Conservation (phyloP, 2,113 vertebrate genomes). For the Zosterops japonicus region DNA sequence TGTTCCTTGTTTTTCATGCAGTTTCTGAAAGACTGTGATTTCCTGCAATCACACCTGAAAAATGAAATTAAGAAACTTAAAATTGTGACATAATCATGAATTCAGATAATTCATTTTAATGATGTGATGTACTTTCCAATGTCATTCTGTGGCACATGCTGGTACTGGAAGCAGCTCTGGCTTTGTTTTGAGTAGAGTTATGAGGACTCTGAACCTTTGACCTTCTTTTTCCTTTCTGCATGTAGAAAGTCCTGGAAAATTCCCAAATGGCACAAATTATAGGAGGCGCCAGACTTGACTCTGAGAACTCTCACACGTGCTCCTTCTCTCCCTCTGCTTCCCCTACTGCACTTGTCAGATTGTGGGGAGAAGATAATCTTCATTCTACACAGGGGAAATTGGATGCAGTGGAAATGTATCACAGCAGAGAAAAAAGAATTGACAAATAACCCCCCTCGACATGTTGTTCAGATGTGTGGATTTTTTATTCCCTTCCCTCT, state of each 20-base stretch:
- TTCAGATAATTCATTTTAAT: neutral
- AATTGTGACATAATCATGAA: neutral
- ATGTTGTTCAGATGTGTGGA: neutral
- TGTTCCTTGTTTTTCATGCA: neutral
- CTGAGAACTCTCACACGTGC: rapidly evolving
- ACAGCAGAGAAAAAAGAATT: neutral
- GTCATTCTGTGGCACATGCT: neutral
- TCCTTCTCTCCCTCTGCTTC: neutral
- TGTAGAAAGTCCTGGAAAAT: constrained; percentile 34
- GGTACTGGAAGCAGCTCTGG: neutral
- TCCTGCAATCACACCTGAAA: neutral
- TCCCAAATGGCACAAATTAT: constrained; percentile 46
- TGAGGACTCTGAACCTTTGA: constrained; percentile 17
- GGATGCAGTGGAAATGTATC: constrained; percentile 18
- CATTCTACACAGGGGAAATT: constrained; percentile 37
- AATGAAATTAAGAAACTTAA: neutral
- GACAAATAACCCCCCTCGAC: constrained; percentile 11
- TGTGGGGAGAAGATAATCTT: constrained; percentile 56
- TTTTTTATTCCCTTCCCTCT: neutral
- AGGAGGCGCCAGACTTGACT: neutral
- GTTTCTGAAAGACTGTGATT: neutral
- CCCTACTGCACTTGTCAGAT: constrained; percentile 21
- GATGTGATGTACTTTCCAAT: neutral
- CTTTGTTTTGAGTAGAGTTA: neutral
- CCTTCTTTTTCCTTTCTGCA: constrained; percentile 20